Percentiles rank a stretch among this genome's conserved stretches.
These are phyloP conservation scores for Lynx canadensis DNA, from an alignment of 2,113 vertebrate species.

Conservation along the genomic window DNA sequence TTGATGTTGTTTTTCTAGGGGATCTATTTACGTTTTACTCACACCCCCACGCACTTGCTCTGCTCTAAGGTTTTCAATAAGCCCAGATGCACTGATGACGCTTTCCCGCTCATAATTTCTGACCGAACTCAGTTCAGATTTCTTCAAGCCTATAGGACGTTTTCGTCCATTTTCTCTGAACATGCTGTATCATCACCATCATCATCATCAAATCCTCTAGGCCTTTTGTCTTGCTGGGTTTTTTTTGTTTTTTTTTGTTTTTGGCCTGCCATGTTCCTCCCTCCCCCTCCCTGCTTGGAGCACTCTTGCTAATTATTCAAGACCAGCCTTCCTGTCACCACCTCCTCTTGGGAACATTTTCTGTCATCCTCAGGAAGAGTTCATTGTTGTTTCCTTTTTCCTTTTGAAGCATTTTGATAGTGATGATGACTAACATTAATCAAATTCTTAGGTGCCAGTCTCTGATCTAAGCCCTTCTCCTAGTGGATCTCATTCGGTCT, in stretches of 20 bases:
- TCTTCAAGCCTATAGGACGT: not conserved
- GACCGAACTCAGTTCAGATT: not conserved
- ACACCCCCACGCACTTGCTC: not conserved
- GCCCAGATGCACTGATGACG: not conserved
- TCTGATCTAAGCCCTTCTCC: not conserved
- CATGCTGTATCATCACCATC: not conserved
- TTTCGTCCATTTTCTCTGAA: not conserved
- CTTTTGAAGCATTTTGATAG: conserved; percentile 21
- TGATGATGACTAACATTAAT: not conserved
- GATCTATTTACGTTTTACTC: conserved; percentile 38
- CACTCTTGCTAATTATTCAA: not conserved
- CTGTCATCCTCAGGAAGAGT: not conserved
- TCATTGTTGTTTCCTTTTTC: not conserved
- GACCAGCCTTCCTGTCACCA: not conserved
- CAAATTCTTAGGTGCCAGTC: not conserved
- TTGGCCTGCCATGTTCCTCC: not conserved
- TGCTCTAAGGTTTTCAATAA: not conserved
- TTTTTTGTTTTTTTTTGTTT: not conserved
- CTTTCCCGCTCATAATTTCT: conserved; percentile 5
- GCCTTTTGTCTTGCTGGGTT: not conserved
- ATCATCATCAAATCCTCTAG: not conserved
- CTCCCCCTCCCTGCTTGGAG: not conserved
- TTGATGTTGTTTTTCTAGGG: conserved; percentile 65
- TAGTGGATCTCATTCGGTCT: conserved; percentile 2
- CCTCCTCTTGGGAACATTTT: not conserved